These are phyloP conservation scores for Coregonus sp. DNA, from an alignment of 2,797 vertebrate genomes.

Conservation along the genomic window DNA sequence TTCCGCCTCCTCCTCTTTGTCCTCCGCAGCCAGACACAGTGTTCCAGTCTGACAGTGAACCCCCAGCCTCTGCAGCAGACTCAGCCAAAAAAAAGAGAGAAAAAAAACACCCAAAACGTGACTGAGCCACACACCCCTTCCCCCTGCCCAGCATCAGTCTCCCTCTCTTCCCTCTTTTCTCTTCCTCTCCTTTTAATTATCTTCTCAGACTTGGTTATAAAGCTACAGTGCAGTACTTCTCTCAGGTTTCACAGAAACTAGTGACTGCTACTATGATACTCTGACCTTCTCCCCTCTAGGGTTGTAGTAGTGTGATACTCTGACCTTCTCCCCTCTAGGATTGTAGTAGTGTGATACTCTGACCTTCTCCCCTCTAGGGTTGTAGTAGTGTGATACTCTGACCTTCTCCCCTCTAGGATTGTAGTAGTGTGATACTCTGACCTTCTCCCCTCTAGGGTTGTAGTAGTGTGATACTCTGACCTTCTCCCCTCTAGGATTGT, in stretches of 20 bases:
- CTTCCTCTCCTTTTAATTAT: background rate
- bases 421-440: constrained; percentile 36
- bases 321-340: constrained; percentile 7
- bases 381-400: constrained; percentile 40
- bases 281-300: constrained; percentile 4
- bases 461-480: constrained; percentile 36
- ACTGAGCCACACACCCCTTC: constrained; percentile 46
- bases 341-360: constrained; percentile 42
- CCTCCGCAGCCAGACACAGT: constrained; percentile 49
- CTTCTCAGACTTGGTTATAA: background rate
- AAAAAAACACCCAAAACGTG: constrained; percentile 46
- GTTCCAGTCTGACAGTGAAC: constrained; percentile 34
- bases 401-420: constrained; percentile 28
- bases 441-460: constrained; percentile 30
- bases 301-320: constrained; percentile 46
- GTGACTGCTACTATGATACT: background rate
- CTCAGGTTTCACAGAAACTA: background rate
- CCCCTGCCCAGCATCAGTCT: constrained; percentile 58
- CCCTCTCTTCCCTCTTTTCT: constrained; percentile 1
- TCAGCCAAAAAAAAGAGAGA: constrained; percentile 25
- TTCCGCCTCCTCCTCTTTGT: constrained; percentile 30
- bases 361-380: constrained; percentile 21
- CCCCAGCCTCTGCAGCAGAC: constrained; percentile 55
- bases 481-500: constrained; percentile 32
- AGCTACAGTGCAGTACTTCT: background rate